Evolutionary conservation across 2,888 invertebrate genomes (phyloP), one percentile per base, ranked within the genome.

Genomic region (Catocala sponsa): DNA sequence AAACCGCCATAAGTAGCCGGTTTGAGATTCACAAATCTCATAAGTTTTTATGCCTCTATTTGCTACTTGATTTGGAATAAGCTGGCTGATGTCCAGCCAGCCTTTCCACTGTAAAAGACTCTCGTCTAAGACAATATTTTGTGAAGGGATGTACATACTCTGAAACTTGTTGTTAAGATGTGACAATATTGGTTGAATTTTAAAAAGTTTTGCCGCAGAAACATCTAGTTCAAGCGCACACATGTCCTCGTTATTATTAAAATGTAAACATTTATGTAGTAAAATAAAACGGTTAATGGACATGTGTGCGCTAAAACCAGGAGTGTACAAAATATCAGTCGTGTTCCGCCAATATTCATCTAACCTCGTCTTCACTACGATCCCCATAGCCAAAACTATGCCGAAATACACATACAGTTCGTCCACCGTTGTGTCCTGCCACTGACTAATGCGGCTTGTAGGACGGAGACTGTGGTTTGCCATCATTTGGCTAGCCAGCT

Each of bases 11-110:
- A 52, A 25, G n/a, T 76, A 79, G 4, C 76, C 75, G 25, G 72
- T 70, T 49, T 63, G 65, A 44, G 70, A 68, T 58, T 78, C 77
- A 68, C 70, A 75, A 2, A 79, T 46, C 33, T 75, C 75, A 11
- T 76, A 76, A 0, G 69, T 68, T 49, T 75, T 77, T 0, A 73
- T 66, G 0, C 68, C 70, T 9, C 25, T 48, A 10, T 47, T n/a
- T 0, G 72, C 68, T 1, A 60, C 52, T 55, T 74, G 71, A 33
- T 64, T 71, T 7, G 59, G 44, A 11, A 74, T 72, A 11, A 64
- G 50, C 33, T 75, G 74, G 44, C 59, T 62, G 12, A 68, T 66
- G 32, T 65, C 53, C 10, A 75, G 49, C 58, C 64, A 63, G 11
- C 77, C 73, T 41, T 70, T 74, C 75, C 72, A 77, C 59, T 48